phyloP scores from a whole-genome alignment of 2,113 vertebrate species.

The Cariama cristata region DNA sequence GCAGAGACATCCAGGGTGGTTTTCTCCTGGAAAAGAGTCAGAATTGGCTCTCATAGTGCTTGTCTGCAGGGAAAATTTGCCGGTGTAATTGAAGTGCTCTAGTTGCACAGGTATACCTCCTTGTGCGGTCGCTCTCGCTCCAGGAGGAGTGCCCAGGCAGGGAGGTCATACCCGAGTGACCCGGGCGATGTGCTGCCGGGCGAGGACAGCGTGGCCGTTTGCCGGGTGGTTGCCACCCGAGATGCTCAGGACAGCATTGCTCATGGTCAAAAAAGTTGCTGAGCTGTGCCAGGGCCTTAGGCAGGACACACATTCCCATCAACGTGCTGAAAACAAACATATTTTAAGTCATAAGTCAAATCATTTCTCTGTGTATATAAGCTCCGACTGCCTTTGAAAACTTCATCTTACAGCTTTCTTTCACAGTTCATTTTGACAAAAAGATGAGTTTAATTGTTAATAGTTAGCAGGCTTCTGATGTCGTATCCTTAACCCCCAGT shows the following conservation, averaged over 20 bases:
- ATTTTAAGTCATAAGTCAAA: not conserved
- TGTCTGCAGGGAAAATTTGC: not conserved
- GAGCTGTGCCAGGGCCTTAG: not conserved
- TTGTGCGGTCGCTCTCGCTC: not conserved
- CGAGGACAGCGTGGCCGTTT: not conserved
- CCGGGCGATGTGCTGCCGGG: not conserved
- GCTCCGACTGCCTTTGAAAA: not conserved
- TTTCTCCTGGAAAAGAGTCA: not conserved
- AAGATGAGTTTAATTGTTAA: not conserved
- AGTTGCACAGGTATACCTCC: not conserved
- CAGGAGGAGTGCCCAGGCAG: not conserved
- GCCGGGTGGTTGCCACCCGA: conserved; percentile 39
- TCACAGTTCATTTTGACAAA: not conserved
- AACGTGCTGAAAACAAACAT: conserved; percentile 25
- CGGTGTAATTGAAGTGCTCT: not conserved
- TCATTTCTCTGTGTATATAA: not conserved
- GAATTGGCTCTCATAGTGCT: not conserved
- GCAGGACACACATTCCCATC: conserved; percentile 21
- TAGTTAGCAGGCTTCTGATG: not conserved
- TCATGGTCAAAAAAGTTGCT: not conserved
- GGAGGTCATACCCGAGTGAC: not conserved
- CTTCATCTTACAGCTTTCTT: not conserved
- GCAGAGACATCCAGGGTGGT: not conserved
- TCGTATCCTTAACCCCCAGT: not conserved
- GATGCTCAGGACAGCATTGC: not conserved